Evolutionary conservation across 2,888 invertebrate genomes (phyloP).

Genomic region (Rotaria sp.): DNA sequence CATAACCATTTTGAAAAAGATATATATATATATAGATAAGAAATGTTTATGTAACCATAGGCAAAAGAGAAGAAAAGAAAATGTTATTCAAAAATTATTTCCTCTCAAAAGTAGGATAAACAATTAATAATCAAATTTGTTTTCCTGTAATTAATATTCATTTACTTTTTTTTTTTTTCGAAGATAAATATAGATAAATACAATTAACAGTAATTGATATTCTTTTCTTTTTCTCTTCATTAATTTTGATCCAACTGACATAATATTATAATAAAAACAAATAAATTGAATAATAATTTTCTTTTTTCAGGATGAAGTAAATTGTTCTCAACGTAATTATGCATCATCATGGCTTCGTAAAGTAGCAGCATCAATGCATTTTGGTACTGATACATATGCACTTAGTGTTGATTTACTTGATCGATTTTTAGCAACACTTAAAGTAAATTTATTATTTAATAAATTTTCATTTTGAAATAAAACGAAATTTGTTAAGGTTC

Average conservation of each 20-base stretch:
- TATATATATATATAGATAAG: not conserved
- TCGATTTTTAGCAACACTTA: conserved; percentile 49
- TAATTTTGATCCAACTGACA: no score
- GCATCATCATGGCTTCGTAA: not conserved
- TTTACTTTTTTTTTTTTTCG: no score
- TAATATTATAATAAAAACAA: no score
- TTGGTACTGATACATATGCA: conserved; percentile 50
- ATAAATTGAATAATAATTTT: not conserved
- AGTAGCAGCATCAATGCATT: conserved; percentile 43
- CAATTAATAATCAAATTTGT: no score
- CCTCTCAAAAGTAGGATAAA: no score
- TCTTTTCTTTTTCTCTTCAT: not conserved
- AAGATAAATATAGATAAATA: not conserved
- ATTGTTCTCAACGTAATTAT: conserved; percentile 29
- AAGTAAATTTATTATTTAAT: conserved; percentile 45
- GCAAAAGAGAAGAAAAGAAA: not conserved
- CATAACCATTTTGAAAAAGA: not conserved
- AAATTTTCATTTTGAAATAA: not conserved
- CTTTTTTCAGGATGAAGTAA: not conserved
- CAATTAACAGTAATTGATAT: not conserved
- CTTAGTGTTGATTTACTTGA: conserved; percentile 49
- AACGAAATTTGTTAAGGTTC: conserved; percentile 45
- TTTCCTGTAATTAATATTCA: no score
- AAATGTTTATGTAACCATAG: not conserved
- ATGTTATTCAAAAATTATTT: no score